Evolutionary conservation across 1,140 invertebrate species (phyloP).

Genomic region (Trinorchestia longiramus): DNA sequence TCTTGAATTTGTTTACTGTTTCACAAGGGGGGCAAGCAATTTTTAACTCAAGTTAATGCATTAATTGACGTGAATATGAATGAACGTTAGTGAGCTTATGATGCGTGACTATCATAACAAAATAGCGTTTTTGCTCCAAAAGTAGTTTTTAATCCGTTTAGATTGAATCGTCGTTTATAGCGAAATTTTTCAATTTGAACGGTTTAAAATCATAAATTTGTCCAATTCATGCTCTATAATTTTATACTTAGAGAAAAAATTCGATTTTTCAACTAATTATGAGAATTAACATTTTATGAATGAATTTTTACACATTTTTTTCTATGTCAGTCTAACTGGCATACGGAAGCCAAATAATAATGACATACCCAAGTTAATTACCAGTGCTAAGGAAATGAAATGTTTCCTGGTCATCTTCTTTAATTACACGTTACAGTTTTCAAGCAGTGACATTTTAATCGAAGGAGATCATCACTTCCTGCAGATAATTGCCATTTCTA

Average conservation of each 20-base stretch:
- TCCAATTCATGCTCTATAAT: no score
- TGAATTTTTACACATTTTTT: no score
- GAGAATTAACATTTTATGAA: neutral
- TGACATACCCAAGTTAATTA: neutral
- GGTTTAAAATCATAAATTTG: neutral
- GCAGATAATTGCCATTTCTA: neutral
- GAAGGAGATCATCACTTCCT: neutral
- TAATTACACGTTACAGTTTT: neutral
- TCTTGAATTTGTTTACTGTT: neutral
- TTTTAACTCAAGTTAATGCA: neutral
- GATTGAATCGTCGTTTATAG: neutral
- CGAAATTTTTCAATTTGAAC: neutral
- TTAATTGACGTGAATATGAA: neutral
- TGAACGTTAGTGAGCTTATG: neutral
- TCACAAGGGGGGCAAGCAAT: neutral
- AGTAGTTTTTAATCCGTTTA: neutral
- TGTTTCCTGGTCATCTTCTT: neutral
- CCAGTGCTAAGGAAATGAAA: neutral
- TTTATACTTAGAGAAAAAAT: neutral
- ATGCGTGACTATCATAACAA: neutral
- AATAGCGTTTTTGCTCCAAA: neutral
- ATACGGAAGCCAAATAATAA: neutral
- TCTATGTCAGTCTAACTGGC: no score
- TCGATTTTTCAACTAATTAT: neutral
- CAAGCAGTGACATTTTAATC: neutral